Percentiles rank a stretch among this genome's conserved stretches.
phyloP scores from a whole-genome alignment of 2,113 vertebrate genomes.

The Cyprinodon brontotheroides region DNA sequence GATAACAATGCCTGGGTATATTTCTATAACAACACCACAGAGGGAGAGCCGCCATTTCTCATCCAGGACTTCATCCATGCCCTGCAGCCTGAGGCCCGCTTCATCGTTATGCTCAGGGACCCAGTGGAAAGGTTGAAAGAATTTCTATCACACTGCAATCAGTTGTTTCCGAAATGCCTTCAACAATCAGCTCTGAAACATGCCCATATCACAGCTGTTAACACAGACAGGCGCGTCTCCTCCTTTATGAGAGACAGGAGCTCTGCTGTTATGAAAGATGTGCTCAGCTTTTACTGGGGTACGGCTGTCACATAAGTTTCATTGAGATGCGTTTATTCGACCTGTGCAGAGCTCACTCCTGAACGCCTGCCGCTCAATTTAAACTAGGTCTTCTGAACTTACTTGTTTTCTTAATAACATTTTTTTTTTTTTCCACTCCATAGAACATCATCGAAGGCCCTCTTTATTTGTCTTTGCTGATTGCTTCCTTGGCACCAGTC shows the following conservation, averaged over 20 bases:
- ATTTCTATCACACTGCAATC: background rate
- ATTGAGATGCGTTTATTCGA: conserved; percentile 31
- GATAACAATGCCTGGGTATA: conserved; percentile 96
- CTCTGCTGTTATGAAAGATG: conserved; percentile 11
- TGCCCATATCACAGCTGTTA: conserved; percentile 25
- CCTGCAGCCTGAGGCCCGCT: conserved; percentile 88
- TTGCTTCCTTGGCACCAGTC: conserved; percentile 18
- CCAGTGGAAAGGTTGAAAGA: conserved; percentile 90
- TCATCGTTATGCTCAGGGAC: conserved; percentile 95
- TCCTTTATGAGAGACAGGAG: conserved; percentile 46
- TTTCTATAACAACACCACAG: conserved; percentile 89
- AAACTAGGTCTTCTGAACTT: conserved; percentile 1
- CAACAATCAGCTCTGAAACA: background rate
- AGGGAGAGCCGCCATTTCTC: conserved; percentile 90
- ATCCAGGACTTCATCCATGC: conserved; percentile 96
- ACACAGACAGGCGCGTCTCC: conserved; percentile 20
- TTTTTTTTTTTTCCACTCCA: conserved; percentile 25
- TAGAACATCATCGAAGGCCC: conserved; percentile 25
- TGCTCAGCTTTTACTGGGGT: conserved; percentile 18
- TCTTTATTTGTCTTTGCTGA: conserved; percentile 43
- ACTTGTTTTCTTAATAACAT: conserved; percentile 17
- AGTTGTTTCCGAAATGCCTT: background rate
- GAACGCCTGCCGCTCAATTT: background rate
- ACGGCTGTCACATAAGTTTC: conserved; percentile 17
- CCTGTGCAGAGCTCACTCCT: background rate